Base-by-base conservation (phyloP, 2,797 vertebrate genomes). In the Scomberomorus guttatus region DNA sequence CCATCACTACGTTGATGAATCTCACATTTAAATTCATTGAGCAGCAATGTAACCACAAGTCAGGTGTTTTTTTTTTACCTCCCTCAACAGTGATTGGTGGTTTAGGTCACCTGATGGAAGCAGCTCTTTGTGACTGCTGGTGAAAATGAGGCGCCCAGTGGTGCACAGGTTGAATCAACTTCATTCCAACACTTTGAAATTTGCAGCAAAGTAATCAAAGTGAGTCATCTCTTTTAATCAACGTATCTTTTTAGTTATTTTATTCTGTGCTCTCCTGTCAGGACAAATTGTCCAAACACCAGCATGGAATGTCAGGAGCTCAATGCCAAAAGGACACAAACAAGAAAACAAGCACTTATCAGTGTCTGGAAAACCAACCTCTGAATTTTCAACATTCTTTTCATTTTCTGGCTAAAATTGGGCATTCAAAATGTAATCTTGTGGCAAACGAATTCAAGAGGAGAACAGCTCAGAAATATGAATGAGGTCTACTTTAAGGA, bases 351-450 rank as follows among this genome's bases (percentile, higher is more conserved):
- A 85, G 81, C 84, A 93, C 85, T 91, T 93, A 94, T 93, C 91
- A 91, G 83, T n/a, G 63, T 89, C 88, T 84, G 78, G 90, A 93
- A 93, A 91, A 85, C 83, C 84, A 90, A 88, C 78, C 75, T 84
- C 73, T 54, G 79, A 85, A 90, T 93, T 90, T 91, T 87, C 78
- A 85, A 78, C 91, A 95, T 95, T 95, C 94, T 91, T 94, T 63
- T 87, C 90, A 89, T 91, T 89, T 93, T 87, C 72, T 42, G 71
- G 87, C 90, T 91, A 88, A 95, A 95, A 87, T 78, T 82, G 84
- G 81, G 61, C 72, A 87, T 90, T 89, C 84, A 72, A 87, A 93
- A 90, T 87, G 80, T 86, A 77, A 83, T 92, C 79, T 74, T 90
- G 83, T 87, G 91, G 92, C 84, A 68, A 89, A 50, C 73, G 87